Percentiles rank a stretch among this genome's conserved stretches.
Evolutionary conservation across 1,140 invertebrate species (phyloP).

Genomic region (Muscidifurax raptorellus): DNA sequence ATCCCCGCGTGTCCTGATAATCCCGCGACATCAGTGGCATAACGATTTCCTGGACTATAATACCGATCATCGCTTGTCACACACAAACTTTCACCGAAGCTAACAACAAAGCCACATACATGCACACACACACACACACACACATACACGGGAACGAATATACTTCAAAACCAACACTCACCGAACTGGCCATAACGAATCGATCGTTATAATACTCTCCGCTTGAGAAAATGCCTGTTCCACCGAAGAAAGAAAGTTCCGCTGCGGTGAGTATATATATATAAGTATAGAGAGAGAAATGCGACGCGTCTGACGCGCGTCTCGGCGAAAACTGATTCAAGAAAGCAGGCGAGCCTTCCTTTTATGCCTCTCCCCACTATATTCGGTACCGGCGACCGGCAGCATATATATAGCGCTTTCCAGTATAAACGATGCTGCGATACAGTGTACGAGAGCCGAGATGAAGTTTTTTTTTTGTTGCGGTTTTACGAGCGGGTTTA

Average conservation of each 20-base stretch:
- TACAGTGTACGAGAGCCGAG: neutral
- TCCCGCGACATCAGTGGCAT: neutral
- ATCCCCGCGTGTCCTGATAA: no score
- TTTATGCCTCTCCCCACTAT: conserved; percentile 45
- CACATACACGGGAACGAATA: no score
- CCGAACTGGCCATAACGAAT: conserved; percentile 6
- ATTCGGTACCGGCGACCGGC: neutral
- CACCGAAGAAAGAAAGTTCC: neutral
- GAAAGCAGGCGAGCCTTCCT: conserved; percentile 41
- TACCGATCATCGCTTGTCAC: neutral
- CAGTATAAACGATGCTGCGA: neutral
- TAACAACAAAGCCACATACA: neutral
- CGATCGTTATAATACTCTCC: neutral
- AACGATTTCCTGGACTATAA: neutral
- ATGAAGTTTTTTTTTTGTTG: neutral
- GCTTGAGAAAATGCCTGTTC: neutral
- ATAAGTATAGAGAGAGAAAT: neutral
- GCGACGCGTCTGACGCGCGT: neutral
- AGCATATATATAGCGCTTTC: neutral
- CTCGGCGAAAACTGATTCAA: conserved; percentile 40
- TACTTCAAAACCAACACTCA: neutral
- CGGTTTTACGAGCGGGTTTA: neutral
- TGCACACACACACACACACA: neutral
- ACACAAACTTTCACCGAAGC: conserved; percentile 10
- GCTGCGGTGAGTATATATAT: neutral